A percentile compares a stretch with the other conserved stretches of the same genome.
phyloP scores from a whole-genome alignment of 2,888 invertebrate genomes.

The Cryptus armator region DNA sequence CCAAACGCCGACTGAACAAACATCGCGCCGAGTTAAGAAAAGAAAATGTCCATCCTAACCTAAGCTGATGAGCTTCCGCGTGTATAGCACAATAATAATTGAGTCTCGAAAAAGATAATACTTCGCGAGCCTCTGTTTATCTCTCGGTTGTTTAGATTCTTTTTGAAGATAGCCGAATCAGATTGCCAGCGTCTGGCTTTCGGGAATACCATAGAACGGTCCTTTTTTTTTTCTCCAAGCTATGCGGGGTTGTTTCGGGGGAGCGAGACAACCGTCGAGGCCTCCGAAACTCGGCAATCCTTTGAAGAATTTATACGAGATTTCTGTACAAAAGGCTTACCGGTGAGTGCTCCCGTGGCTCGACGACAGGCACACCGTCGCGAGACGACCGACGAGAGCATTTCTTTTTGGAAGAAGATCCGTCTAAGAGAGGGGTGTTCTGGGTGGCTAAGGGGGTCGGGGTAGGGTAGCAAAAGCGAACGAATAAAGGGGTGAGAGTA shows the following conservation, averaged over 20 bases:
- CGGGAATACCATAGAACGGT: constrained; percentile 5
- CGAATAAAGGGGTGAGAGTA: constrained; percentile 58
- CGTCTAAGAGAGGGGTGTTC: background rate
- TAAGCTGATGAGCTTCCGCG: constrained; percentile 11
- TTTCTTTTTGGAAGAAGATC: constrained; percentile 62
- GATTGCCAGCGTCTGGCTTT: constrained; percentile 39
- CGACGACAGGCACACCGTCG: constrained; percentile 25
- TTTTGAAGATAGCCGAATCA: constrained; percentile 28
- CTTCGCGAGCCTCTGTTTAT: constrained; percentile 26
- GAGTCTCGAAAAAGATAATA: constrained; percentile 27
- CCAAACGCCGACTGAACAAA: constrained; percentile 48
- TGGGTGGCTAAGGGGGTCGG: background rate
- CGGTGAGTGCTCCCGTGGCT: constrained; percentile 40
- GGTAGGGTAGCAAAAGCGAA: constrained; percentile 15
- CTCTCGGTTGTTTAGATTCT: constrained; percentile 32
- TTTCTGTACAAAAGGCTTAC: constrained; percentile 66
- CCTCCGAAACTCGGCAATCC: constrained; percentile 55
- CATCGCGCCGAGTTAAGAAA: constrained; percentile 24
- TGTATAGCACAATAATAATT: constrained; percentile 20
- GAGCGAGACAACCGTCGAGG: constrained; percentile 38
- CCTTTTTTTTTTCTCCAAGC: background rate
- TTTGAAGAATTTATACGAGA: constrained; percentile 70
- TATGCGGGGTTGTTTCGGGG: constrained; percentile 22
- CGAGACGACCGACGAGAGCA: background rate
- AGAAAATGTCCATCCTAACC: constrained; percentile 33